Evolutionary conservation across 1,140 invertebrate genomes (phyloP).

Genomic region (Cyclina sinensis): DNA sequence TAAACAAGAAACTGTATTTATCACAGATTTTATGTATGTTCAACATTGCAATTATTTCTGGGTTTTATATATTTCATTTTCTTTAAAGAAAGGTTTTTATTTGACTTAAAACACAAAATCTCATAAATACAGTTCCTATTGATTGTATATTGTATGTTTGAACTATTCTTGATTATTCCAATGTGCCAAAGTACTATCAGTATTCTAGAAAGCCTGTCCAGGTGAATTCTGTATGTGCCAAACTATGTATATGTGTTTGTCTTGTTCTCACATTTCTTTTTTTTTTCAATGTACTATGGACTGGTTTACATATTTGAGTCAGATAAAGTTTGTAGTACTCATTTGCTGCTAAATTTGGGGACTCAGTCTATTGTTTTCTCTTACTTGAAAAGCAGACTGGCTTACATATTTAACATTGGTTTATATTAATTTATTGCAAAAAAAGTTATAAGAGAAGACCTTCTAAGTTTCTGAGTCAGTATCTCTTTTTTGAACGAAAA

Average conservation of each 20-base stretch:
- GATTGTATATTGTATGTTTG: background rate
- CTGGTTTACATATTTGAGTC: background rate
- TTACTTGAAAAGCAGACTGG: too few species aligned
- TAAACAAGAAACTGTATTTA: background rate
- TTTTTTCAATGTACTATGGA: background rate
- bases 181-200: slow-evolving; percentile 67
- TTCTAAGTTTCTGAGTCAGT: too few species aligned
- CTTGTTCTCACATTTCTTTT: background rate
- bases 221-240: slow-evolving; percentile 65
- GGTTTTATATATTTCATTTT: too few species aligned
- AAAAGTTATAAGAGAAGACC: too few species aligned
- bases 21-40: background rate
- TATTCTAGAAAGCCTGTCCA: slow-evolving; percentile 40
- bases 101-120: background rate
- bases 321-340: too few species aligned
- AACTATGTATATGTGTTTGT: slow-evolving; percentile 54
- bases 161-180: slow-evolving; percentile 53
- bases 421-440: too few species aligned
- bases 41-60: too few species aligned
- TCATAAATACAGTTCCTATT: background rate
- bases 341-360: too few species aligned
- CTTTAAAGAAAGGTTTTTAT: too few species aligned
- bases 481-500: too few species aligned
- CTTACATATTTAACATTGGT: too few species aligned
- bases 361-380: too few species aligned